Base-by-base conservation (phyloP, 2,113 vertebrate genomes). In the Macquaria ambigua region DNA sequence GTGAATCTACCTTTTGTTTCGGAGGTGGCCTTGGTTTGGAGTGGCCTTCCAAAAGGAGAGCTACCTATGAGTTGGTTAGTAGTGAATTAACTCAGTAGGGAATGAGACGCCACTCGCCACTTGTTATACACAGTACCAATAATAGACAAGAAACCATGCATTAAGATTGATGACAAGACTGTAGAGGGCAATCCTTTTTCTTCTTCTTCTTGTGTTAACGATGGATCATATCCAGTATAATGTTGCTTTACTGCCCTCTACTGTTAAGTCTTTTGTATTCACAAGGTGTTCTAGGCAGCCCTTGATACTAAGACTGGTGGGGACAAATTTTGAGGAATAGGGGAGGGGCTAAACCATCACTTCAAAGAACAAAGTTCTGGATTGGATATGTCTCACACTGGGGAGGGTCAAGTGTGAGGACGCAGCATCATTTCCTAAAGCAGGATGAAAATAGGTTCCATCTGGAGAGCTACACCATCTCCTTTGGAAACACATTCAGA, bases 401-500 rank as follows among this genome's bases (percentile, higher is more conserved):
- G 28, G 56, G 15, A 37, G 25, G 52, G 37, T 69, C 28, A 64
- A 77, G 55, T 66, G 70, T 70, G 74, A 67, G 31, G 34, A 73
- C 0, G 1, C 25, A 52, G 37, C 46, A 52, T 79, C 25, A 55
- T 83, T 74, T 81, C 12, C 46, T 63, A 18, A 56, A 75, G 67
- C 52, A 46, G 64, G 55, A 74, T 67, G 69, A 83, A 89, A 92
- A 88, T 46, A 74, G 50, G 25, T 58, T 59, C 23, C 37, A 28
- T 84, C 76, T 82, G 56, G 56, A 67, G 64, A 66, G 75, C 39
- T 76, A 73, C 73, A 53, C 55, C 56, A 34, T 81, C 87, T 86
- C 79, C 72, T 69, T 58, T 61, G 66, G 56, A 83, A 85, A 92
- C 85, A 78, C 86, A 50, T 74, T 66, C 50, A n/a, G 58, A 86